Evolutionary conservation across 2,888 invertebrate genomes (phyloP), one percentile per base, ranked within the genome.

Genomic region (Drosophila fungiperda): DNA sequence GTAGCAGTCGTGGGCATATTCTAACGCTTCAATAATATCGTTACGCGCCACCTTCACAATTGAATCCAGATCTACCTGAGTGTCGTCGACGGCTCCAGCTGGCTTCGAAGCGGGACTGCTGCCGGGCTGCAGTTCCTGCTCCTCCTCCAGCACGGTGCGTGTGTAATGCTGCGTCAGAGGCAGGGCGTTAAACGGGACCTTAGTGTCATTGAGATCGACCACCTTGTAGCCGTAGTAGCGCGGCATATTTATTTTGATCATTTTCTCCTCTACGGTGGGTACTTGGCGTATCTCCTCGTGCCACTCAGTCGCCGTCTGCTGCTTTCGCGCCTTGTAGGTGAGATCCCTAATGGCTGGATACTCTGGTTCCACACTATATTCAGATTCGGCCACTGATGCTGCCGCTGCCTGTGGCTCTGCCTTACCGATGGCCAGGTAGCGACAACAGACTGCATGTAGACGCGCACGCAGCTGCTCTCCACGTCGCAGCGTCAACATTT

Each of bases 241-340:
- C 0, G 96, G 97, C 95, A 97, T 96, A 91, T 97, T 97, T 32
- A 97, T 89, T 82, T 96, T 96, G 60, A 97, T 95, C 83, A 97
- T 94, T 90, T 98, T 98, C 91, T 97, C 97, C 93, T 98, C 98
- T 0, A 97, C 95, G 0, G 97, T 97, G 66, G 95, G 94, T 15
- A 96, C 86, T 1, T 94, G 92, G 90, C 94, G 94, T 17, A 97
- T 95, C 88, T 95, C 94, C 20, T 95, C 94, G 83, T 95, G 93
- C 92, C 94, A 93, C 2, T 88, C 78, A 74, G 94, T 90, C 0
- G 93, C 92, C 66, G 93, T 91, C 50, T 95, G 94, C 82, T 93
- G 91, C 68, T 93, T 93, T 68, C 90, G 94, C 9, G 94, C 95
- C 82, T 93, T 90, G 15, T 88, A 92, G 0, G 95, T 95, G 9